A percentile compares a stretch with the other conserved stretches of the same genome.
These are phyloP conservation scores for Machaerirhynchus nigripectus DNA, from an alignment of 2,113 vertebrate species.

Conservation along the genomic window DNA sequence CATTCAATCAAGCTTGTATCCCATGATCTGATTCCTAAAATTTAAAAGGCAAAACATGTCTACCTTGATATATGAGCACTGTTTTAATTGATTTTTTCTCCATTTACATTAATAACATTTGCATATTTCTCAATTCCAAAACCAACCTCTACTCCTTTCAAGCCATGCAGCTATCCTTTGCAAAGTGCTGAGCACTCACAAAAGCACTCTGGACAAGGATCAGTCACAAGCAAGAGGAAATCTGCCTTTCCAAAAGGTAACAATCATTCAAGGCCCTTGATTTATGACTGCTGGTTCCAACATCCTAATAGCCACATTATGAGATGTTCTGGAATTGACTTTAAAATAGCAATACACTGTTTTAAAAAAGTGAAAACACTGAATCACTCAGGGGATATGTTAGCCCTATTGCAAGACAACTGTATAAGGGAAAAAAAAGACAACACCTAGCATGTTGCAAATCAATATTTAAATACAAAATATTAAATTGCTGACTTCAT, in stretches of 20 bases:
- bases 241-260: background rate
- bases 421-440: constrained; percentile 42
- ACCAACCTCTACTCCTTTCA: background rate
- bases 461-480: constrained; percentile 14
- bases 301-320: background rate
- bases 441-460: constrained; percentile 18
- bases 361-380: background rate
- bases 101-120: background rate
- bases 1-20: constrained; percentile 89
- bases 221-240: background rate
- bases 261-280: background rate
- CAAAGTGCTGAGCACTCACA: background rate
- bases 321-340: background rate
- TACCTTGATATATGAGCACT: background rate
- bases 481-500: background rate
- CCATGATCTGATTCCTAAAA: constrained; percentile 91
- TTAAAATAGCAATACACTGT: background rate
- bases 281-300: background rate
- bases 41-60: constrained; percentile 2
- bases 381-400: background rate
- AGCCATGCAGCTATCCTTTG: background rate
- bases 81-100: background rate
- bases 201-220: background rate
- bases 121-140: background rate
- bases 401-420: background rate